Evolutionary conservation across 1,140 invertebrate genomes (phyloP).

Genomic region (Drosophila elegans): DNA sequence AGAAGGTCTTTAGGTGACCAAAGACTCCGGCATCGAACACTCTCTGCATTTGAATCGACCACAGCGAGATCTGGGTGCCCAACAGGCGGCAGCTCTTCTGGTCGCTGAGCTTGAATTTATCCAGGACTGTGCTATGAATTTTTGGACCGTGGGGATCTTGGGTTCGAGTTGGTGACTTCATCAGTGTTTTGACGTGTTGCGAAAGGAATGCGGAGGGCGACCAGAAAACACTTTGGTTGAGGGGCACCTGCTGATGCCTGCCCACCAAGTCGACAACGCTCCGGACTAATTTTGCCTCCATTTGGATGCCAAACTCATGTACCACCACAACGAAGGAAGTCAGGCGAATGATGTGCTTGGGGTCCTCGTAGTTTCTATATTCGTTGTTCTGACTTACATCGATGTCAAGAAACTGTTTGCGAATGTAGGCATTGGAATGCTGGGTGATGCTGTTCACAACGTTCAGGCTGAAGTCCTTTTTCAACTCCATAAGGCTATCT

Average conservation of each 20-base stretch:
- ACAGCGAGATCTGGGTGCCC: constrained; percentile 56
- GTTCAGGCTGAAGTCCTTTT: constrained; percentile 87
- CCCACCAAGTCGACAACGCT: constrained; percentile 27
- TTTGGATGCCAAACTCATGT: constrained; percentile 57
- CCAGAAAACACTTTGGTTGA: constrained; percentile 47
- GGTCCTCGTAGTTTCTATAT: constrained; percentile 44
- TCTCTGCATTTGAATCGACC: constrained; percentile 52
- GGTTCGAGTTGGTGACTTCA: constrained; percentile 31
- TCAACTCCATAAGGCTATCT: constrained; percentile 88
- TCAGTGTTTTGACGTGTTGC: constrained; percentile 51
- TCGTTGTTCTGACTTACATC: constrained; percentile 47
- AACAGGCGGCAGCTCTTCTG: constrained; percentile 52
- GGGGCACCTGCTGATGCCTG: constrained; percentile 42
- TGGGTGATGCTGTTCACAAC: constrained; percentile 88
- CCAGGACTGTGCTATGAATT: constrained; percentile 23
- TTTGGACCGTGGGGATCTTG: constrained; percentile 2
- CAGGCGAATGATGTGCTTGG: constrained; percentile 37
- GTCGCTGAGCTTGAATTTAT: constrained; percentile 46
- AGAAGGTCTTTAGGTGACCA: constrained; percentile 54
- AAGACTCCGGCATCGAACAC: constrained; percentile 41
- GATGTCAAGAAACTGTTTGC: constrained; percentile 75
- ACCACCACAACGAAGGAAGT: constrained; percentile 45
- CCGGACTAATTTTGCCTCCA: constrained; percentile 58
- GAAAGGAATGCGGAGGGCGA: constrained; percentile 46
- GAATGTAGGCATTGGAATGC: constrained; percentile 90